phyloP scores from a whole-genome alignment of 2,888 invertebrate genomes.

The Abrostola tripartita region DNA sequence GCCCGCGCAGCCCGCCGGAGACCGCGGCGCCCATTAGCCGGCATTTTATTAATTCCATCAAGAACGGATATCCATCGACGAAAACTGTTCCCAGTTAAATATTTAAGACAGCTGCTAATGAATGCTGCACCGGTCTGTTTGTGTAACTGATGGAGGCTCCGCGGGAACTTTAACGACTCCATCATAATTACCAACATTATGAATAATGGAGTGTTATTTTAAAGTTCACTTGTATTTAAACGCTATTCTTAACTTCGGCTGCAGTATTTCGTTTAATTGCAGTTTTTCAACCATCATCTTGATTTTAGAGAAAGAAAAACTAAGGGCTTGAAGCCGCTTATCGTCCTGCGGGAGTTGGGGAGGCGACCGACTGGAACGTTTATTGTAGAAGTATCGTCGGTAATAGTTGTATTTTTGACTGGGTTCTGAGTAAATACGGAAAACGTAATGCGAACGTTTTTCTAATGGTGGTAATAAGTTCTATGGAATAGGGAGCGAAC shows the following conservation, averaged over 20 bases:
- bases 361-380: slow-evolving; percentile 7
- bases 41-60: slow-evolving; percentile 36
- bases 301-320: slow-evolving; percentile 2
- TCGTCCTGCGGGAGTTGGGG: slow-evolving; percentile 2
- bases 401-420: no score
- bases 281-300: slow-evolving; percentile 17
- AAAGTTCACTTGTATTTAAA: slow-evolving; percentile 27
- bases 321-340: slow-evolving; percentile 6
- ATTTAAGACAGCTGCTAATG: slow-evolving; percentile 30
- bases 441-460: no score
- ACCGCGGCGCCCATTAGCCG: slow-evolving; percentile 19
- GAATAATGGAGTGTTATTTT: slow-evolving; percentile 37
- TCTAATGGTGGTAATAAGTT: no score
- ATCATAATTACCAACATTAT: slow-evolving; percentile 24
- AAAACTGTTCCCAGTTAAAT: slow-evolving; percentile 25
- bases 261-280: slow-evolving; percentile 20
- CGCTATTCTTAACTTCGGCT: slow-evolving; percentile 15
- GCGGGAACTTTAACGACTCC: slow-evolving; percentile 19
- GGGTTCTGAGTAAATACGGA: no score
- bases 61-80: slow-evolving; percentile 22
- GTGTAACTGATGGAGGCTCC: slow-evolving; percentile 25
- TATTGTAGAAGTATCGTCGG: slow-evolving; percentile 3
- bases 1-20: not conserved
- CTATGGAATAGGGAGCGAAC: no score
- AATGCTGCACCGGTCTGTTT: slow-evolving; percentile 15